Conservation (phyloP, 2,888 invertebrate genomes). For the Apodemia hepburni region DNA sequence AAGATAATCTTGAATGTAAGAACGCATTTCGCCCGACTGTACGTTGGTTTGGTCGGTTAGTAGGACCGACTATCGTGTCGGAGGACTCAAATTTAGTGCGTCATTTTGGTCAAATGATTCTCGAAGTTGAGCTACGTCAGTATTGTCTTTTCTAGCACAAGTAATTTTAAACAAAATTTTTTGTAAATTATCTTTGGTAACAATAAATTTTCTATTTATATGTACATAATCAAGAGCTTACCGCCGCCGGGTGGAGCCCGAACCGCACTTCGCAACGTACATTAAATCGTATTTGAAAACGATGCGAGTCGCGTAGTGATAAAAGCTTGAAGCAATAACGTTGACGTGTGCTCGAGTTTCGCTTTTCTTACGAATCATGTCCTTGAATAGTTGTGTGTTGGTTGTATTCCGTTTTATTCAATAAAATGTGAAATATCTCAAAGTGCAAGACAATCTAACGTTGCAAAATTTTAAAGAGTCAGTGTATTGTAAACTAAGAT, state of each 20-base stretch:
- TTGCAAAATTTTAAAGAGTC: slow-evolving; percentile 68
- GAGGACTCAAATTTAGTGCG: slow-evolving; percentile 23
- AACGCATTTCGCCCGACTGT: neutral
- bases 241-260: slow-evolving; percentile 73
- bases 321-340: slow-evolving; percentile 73
- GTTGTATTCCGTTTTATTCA: slow-evolving; percentile 67
- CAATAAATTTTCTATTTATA: slow-evolving; percentile 78
- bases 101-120: slow-evolving; percentile 28
- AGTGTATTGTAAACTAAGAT: slow-evolving; percentile 69
- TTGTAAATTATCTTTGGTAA: slow-evolving; percentile 75
- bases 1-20: neutral
- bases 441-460: slow-evolving; percentile 67
- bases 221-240: slow-evolving; percentile 78
- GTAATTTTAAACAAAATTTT: slow-evolving; percentile 60
- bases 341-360: slow-evolving; percentile 68
- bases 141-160: slow-evolving; percentile 71
- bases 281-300: slow-evolving; percentile 57
- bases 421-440: slow-evolving; percentile 51
- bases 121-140: slow-evolving; percentile 48
- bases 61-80: slow-evolving; percentile 21
- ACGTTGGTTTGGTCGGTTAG: neutral
- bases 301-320: slow-evolving; percentile 54
- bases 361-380: slow-evolving; percentile 67
- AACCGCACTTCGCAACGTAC: slow-evolving; percentile 69
- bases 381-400: slow-evolving; percentile 70